Conservation (phyloP, 2,888 invertebrate genomes). For the Yponomeuta cagnagella region DNA sequence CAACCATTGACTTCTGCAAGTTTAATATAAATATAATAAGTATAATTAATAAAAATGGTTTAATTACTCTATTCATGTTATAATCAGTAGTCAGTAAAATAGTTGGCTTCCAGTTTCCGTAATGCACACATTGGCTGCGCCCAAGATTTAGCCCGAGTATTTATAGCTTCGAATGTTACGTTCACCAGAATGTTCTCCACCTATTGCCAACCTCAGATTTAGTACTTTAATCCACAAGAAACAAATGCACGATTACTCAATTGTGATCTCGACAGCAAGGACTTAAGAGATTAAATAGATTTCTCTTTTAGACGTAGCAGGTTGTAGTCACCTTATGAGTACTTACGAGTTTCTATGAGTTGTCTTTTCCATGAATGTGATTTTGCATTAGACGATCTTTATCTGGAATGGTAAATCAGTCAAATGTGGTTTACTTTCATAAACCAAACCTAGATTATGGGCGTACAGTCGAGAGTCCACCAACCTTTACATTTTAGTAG, state of each 20-base stretch:
- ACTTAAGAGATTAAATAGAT: background rate
- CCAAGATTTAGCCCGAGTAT: slow-evolving; percentile 35
- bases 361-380: background rate
- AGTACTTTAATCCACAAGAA: background rate
- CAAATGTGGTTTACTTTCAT: background rate
- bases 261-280: background rate
- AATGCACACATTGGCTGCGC: slow-evolving; percentile 23
- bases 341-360: background rate
- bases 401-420: background rate
- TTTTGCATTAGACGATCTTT: background rate
- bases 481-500: no score
- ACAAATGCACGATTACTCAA: background rate
- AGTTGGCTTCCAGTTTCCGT: background rate
- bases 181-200: slow-evolving; percentile 57
- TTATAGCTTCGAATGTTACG: slow-evolving; percentile 51
- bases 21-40: no score
- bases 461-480: no score
- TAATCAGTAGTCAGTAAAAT: background rate
- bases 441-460: no score
- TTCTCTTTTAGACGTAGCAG: background rate
- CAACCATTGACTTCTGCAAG: no score
- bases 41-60: slow-evolving; percentile 6
- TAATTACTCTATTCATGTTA: slow-evolving; percentile 6
- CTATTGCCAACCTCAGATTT: slow-evolving; percentile 26
- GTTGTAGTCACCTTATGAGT: background rate